Evolutionary conservation across 2,888 invertebrate species (phyloP).

Genomic region (Limnephilus auricula): DNA sequence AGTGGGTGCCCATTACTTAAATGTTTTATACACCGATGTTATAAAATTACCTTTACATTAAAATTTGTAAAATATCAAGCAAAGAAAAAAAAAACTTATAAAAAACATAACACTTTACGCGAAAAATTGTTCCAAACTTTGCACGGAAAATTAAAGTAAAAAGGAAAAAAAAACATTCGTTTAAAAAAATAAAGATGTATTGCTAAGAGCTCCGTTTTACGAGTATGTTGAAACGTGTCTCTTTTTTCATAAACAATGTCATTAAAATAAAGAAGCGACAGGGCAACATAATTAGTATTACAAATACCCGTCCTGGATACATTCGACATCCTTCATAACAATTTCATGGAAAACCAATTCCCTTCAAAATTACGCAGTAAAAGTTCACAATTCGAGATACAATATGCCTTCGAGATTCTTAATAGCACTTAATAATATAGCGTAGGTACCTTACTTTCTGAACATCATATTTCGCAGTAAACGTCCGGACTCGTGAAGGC

Average conservation of each 20-base stretch:
- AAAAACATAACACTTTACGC: too few species aligned
- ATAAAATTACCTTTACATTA: too few species aligned
- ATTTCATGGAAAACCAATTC: background rate
- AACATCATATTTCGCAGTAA: constrained; percentile 10
- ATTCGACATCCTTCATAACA: background rate
- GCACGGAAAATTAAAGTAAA: too few species aligned
- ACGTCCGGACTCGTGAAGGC: constrained; percentile 18
- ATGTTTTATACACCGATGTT: too few species aligned
- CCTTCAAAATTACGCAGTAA: background rate
- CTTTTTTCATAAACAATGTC: background rate
- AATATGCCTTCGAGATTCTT: background rate
- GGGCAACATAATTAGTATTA: too few species aligned
- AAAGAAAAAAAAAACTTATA: too few species aligned
- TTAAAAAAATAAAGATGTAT: background rate
- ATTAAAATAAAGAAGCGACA: background rate
- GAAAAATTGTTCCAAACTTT: too few species aligned
- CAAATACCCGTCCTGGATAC: background rate
- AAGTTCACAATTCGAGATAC: background rate
- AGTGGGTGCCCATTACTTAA: too few species aligned
- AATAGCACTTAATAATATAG: background rate
- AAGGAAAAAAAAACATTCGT: too few species aligned
- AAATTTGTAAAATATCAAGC: too few species aligned
- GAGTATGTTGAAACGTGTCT: background rate
- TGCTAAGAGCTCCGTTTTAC: background rate
- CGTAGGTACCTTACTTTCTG: constrained; percentile 2